Conservation (phyloP, 2,797 vertebrate species). For the Ficedula albicollis region DNA sequence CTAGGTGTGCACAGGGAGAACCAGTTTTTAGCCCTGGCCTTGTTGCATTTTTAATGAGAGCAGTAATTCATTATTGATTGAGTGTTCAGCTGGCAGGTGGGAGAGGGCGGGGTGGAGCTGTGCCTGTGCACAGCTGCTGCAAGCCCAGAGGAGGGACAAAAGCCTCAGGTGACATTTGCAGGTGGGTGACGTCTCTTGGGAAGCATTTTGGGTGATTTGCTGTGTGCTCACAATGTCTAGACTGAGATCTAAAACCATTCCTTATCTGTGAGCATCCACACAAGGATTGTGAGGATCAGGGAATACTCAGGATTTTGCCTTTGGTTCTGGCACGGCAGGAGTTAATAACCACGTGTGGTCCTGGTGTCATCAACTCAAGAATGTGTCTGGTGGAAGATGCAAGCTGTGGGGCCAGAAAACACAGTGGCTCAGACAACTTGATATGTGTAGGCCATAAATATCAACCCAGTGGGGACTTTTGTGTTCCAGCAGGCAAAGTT, state of each 20-base stretch:
- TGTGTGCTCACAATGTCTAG: background rate
- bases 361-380: background rate
- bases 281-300: background rate
- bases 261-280: background rate
- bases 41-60: background rate
- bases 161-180: fast-evolving
- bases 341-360: background rate
- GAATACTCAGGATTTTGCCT: background rate
- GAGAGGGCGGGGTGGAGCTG: background rate
- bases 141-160: background rate
- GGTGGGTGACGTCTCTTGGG: fast-evolving
- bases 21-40: background rate
- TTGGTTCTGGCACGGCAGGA: fast-evolving
- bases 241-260: background rate
- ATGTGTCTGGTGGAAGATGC: background rate
- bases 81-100: background rate
- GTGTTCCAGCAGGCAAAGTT: background rate
- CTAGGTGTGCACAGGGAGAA: background rate
- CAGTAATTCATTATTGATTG: background rate
- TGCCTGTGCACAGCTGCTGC: background rate
- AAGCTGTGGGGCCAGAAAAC: background rate
- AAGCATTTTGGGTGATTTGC: background rate
- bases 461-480: background rate
- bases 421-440: background rate
- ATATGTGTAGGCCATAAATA: background rate